Evolutionary conservation across 2,797 vertebrate genomes (phyloP).

Genomic region (Octomys mimax): DNA sequence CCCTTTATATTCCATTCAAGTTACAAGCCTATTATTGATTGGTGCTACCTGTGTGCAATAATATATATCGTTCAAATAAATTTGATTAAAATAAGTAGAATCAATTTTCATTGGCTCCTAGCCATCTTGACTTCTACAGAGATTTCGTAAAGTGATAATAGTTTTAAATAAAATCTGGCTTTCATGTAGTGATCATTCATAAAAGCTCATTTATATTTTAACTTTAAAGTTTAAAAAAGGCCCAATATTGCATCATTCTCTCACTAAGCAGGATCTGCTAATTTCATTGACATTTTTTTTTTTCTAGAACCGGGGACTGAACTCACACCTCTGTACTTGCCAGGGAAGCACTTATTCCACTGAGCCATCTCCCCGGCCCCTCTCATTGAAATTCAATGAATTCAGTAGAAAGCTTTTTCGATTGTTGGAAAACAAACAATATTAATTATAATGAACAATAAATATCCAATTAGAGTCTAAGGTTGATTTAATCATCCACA

Average conservation of each 20-base stretch:
- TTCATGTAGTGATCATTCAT: slow-evolving; percentile 1
- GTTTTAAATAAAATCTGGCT: slow-evolving; percentile 37
- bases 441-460: slow-evolving; percentile 48
- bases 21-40: not conserved
- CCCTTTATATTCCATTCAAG: not conserved
- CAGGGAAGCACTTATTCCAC: too few species aligned
- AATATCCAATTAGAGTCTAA: slow-evolving; percentile 37
- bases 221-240: slow-evolving; percentile 30
- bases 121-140: not conserved
- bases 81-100: slow-evolving; percentile 12
- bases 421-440: not conserved
- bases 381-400: slow-evolving; percentile 41
- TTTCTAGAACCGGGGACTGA: too few species aligned
- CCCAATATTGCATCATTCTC: not conserved
- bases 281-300: not conserved
- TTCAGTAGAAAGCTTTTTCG: slow-evolving; percentile 32
- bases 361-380: too few species aligned
- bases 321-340: too few species aligned
- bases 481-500: not conserved
- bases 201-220: slow-evolving; percentile 55
- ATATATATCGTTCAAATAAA: not conserved
- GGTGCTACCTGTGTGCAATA: not conserved
- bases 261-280: not conserved
- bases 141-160: not conserved
- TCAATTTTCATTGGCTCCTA: slow-evolving; percentile 3